Percentiles rank a stretch among this genome's conserved stretches.
Evolutionary conservation across 2,113 vertebrate genomes (phyloP).

Genomic region (Jaculus jaculus): DNA sequence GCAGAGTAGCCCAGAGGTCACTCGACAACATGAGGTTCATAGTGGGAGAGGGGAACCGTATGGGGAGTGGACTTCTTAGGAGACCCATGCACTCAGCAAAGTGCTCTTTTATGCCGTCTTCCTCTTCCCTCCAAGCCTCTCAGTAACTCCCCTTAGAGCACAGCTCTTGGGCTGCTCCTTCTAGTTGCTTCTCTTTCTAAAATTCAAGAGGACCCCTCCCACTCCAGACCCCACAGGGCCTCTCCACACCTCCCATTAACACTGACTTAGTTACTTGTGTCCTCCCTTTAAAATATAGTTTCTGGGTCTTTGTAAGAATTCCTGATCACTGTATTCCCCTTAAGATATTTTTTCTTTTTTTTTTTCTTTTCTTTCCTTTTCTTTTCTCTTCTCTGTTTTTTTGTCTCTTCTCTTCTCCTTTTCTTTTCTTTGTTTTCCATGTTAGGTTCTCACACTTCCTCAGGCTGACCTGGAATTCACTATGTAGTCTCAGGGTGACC

Average conservation of each 20-base stretch:
- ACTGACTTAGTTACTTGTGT: too few relatives aligned
- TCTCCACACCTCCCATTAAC: background rate
- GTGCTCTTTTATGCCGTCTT: too few relatives aligned
- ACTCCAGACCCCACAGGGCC: fast-evolving
- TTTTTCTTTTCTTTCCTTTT: too few relatives aligned
- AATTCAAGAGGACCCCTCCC: background rate
- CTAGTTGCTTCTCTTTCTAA: background rate
- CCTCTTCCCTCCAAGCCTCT: background rate
- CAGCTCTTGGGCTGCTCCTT: background rate
- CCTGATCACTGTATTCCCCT: too few relatives aligned
- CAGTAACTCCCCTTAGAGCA: background rate
- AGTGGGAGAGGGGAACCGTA: background rate
- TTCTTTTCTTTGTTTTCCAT: background rate
- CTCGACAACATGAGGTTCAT: background rate
- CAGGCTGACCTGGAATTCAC: too few relatives aligned
- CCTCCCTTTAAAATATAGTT: too few relatives aligned
- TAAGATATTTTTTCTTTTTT: background rate
- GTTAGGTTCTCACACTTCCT: too few relatives aligned
- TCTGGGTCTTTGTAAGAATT: too few relatives aligned
- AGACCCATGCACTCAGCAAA: background rate
- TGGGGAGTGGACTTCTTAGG: background rate
- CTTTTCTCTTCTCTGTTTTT: too few relatives aligned
- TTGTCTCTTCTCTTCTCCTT: too few relatives aligned
- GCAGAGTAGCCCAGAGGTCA: too few relatives aligned
- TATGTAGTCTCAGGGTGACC: too few relatives aligned